Evolutionary conservation across 2,797 vertebrate genomes (phyloP).

Genomic region (Echiichthys vipera): DNA sequence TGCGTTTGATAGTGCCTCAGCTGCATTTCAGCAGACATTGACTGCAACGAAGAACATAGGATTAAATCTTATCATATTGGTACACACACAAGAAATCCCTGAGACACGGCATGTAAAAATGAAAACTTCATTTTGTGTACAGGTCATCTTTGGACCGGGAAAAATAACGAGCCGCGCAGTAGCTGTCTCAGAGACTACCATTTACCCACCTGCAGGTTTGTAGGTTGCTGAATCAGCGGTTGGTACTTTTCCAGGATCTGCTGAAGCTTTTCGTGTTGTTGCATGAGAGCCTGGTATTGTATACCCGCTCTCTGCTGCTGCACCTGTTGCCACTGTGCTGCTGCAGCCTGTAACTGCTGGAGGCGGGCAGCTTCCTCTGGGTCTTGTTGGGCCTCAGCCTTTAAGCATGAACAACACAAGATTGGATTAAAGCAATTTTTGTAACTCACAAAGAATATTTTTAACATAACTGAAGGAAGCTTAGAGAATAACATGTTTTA

Average conservation of each 20-base stretch:
- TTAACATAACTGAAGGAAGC: background rate
- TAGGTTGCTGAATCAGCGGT: constrained; percentile 91
- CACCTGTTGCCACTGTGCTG: constrained; percentile 98
- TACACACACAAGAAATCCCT: background rate
- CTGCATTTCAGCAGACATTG: constrained; percentile 93
- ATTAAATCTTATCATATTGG: background rate
- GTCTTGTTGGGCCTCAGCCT: constrained; percentile 83
- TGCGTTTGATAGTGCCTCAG: constrained; percentile 93
- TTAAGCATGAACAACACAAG: constrained; percentile 34
- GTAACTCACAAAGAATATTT: background rate
- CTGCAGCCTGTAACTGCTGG: constrained; percentile 94
- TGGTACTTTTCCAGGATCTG: constrained; percentile 95
- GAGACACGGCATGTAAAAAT: background rate
- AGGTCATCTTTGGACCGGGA: background rate
- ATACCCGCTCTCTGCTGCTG: constrained; percentile 94
- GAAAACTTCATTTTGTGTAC: background rate
- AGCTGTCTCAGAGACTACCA: background rate
- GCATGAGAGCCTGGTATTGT: constrained; percentile 98
- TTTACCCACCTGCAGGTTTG: constrained; percentile 88
- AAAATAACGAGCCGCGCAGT: background rate
- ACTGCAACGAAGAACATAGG: constrained; percentile 77
- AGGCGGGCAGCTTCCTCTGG: constrained; percentile 92
- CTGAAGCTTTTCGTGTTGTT: constrained; percentile 94
- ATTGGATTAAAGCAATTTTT: constrained; percentile 2
- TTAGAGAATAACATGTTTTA: constrained; percentile 4